Base-by-base conservation (phyloP, 2,113 vertebrate genomes). In the Aramus guarauna region DNA sequence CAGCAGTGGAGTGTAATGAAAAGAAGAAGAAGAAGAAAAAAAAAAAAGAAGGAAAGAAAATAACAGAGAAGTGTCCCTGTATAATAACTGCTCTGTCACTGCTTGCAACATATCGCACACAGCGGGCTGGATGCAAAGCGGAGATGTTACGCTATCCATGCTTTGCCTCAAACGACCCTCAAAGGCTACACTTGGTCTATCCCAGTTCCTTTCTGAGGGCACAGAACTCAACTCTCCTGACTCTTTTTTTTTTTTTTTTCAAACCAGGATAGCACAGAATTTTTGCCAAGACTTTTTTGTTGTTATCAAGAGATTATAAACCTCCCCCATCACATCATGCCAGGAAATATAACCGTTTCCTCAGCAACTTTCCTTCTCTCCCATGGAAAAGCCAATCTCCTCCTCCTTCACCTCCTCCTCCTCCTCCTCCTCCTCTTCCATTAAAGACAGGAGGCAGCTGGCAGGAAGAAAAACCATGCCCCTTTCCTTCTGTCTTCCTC, bases 81-180 rank as follows among this genome's bases (percentile, higher is more conserved):
- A 5, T 4, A 68, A 18, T 36, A 37, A 43, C 41, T 23, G 39
- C 58, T 18, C 22, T 66, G 76, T 17, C 66, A n/a, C 52, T 32
- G 63, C 59, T 45, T 9, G 34, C 2, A 2, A 20, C 1, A 6
- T 14, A 5, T 4, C 1, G 0, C 37, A 5, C 37, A 5, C 5
- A 3, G 18, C 1, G 56, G 81, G 56, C 47, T 32, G 83, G 66
- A 5, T 15, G 68, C 68, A 29, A 12, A 21, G 84, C 4, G 0
- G 62, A 30, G 84, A 39, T n/a, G 76, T 52, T 58, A 6, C 3
- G 0, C 63, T 53, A 37, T 26, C 41, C 19, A 0, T 13, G 24
- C 47, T 22, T 17, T 10, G 19, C 59, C 75, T 77, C 75, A 17
- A 26, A 26, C 71, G 41, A 43, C 45, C 36, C 41, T 26, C 66